These are phyloP conservation scores for Ctenochaetus hawaiiensis DNA, from an alignment of 2,797 vertebrate genomes.

Conservation along the genomic window DNA sequence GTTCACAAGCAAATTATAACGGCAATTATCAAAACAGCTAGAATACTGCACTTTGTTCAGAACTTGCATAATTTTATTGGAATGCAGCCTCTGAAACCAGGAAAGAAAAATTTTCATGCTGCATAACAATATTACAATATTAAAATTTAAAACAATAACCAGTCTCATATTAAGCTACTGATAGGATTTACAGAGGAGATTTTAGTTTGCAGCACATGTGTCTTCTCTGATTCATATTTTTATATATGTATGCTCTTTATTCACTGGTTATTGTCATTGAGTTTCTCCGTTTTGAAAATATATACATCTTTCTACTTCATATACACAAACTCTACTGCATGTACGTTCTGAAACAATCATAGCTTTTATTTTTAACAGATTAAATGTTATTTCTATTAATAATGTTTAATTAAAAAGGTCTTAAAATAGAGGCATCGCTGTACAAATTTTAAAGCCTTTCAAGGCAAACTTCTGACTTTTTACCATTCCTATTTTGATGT, in stretches of 20 bases:
- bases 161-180: too few species aligned
- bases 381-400: too few species aligned
- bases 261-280: background rate
- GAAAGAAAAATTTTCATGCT: too few species aligned
- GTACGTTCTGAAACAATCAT: background rate
- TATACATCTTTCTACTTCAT: background rate
- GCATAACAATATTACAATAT: too few species aligned
- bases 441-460: too few species aligned
- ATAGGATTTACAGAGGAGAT: background rate
- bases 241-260: background rate
- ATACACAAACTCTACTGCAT: background rate
- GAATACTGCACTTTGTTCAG: too few species aligned
- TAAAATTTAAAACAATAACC: too few species aligned
- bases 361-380: too few species aligned
- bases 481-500: too few species aligned
- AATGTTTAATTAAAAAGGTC: background rate
- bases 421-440: background rate
- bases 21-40: too few species aligned
- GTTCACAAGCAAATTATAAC: background rate
- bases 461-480: background rate
- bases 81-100: too few species aligned
- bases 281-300: background rate
- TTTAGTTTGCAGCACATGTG: background rate
- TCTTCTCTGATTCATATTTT: background rate
- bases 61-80: too few species aligned